phyloP scores from a whole-genome alignment of 2,797 vertebrate genomes.

The Heteromormyrus szaboi region DNA sequence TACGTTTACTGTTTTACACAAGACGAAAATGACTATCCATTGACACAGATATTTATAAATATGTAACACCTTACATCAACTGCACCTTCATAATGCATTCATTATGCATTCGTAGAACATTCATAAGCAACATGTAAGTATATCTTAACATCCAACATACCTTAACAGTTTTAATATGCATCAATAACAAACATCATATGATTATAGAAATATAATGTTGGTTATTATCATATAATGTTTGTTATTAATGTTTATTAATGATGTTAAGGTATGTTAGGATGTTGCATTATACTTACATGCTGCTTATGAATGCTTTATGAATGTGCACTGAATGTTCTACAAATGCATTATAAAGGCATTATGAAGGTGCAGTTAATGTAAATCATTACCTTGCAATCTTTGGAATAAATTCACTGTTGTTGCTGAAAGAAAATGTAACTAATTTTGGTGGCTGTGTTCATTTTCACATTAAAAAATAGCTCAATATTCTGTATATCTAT shows the following conservation, averaged over 20 bases:
- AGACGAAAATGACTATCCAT: conserved; percentile 8
- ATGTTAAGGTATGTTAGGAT: background rate
- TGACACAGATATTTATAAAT: background rate
- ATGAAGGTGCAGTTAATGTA: background rate
- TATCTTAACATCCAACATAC: background rate
- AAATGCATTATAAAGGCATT: background rate
- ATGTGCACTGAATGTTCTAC: background rate
- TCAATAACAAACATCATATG: background rate
- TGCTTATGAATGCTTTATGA: background rate
- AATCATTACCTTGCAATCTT: background rate
- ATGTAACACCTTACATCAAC: background rate
- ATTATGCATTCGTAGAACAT: background rate
- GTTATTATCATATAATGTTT: background rate
- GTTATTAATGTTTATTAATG: background rate
- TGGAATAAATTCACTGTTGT: background rate
- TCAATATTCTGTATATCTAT: background rate
- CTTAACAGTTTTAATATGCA: background rate
- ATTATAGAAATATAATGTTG: background rate
- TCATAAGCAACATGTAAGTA: background rate
- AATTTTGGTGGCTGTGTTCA: background rate
- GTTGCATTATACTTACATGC: background rate
- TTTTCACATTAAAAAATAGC: background rate
- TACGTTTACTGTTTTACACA: conserved; percentile 9
- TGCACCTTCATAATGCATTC: background rate
- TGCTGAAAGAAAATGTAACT: background rate